A percentile compares a stretch with the other conserved stretches of the same genome.
Evolutionary conservation across 2,797 vertebrate genomes (phyloP).

Genomic region (Tiaroga cobitis): DNA sequence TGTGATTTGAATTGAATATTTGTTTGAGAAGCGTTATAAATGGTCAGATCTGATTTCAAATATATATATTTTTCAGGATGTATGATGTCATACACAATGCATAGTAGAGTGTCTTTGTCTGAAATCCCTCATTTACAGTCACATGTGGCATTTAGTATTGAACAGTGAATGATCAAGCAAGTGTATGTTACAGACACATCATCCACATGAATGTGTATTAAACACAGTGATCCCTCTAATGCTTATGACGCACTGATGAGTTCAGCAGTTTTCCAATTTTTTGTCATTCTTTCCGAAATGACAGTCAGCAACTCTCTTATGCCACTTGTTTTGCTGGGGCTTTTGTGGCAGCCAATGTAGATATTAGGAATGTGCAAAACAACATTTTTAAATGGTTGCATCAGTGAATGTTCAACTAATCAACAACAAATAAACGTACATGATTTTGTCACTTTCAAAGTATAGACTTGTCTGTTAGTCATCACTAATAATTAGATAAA

Average conservation of each 20-base stretch:
- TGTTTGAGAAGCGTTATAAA: neutral
- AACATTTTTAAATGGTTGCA: neutral
- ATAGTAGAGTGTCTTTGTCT: neutral
- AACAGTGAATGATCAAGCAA: neutral
- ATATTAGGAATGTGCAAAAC: conserved; percentile 4
- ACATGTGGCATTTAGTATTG: neutral
- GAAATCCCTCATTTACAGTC: neutral
- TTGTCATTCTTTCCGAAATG: neutral
- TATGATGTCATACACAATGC: neutral
- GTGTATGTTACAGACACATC: neutral
- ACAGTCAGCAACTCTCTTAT: conserved; percentile 2
- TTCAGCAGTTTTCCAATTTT: neutral
- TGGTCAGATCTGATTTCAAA: neutral
- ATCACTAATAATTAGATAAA: neutral
- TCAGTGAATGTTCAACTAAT: neutral
- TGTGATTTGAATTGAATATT: neutral
- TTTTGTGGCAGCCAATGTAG: neutral
- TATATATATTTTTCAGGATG: neutral
- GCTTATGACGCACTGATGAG: neutral
- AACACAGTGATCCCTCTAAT: conserved; percentile 1
- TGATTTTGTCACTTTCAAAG: neutral
- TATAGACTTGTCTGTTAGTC: neutral
- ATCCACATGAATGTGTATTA: conserved; percentile 10
- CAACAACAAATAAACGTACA: neutral
- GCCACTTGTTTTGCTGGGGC: neutral